Conservation (phyloP, 2,888 invertebrate species). For the Heteromurus nitidus region DNA sequence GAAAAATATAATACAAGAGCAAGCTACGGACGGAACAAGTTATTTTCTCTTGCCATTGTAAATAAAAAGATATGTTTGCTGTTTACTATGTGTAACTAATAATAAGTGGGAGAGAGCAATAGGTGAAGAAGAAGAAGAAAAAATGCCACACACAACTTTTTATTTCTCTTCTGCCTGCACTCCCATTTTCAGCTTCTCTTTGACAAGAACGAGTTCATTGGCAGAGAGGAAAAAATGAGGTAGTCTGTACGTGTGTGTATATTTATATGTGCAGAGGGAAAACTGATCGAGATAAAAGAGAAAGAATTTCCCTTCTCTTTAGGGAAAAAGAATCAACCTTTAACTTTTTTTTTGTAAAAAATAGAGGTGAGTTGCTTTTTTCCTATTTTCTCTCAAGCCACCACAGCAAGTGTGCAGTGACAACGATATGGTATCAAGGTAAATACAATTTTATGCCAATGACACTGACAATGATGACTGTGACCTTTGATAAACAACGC, state of each 20-base stretch:
- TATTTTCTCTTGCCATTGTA: too few relatives aligned
- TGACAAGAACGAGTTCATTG: not conserved
- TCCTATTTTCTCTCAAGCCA: too few relatives aligned
- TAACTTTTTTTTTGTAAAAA: too few relatives aligned
- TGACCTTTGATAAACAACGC: slow-evolving; percentile 6
- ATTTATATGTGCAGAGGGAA: slow-evolving; percentile 33
- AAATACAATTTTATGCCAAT: not conserved
- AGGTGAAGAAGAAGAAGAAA: slow-evolving; percentile 38
- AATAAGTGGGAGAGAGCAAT: slow-evolving; percentile 12
- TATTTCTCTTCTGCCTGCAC: slow-evolving; percentile 13
- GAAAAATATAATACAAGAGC: too few relatives aligned
- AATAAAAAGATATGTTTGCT: too few relatives aligned
- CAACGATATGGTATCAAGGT: not conserved
- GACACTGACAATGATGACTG: not conserved
- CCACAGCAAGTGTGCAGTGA: too few relatives aligned
- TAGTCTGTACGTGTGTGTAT: too few relatives aligned
- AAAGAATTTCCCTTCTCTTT: too few relatives aligned
- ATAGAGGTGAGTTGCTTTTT: too few relatives aligned
- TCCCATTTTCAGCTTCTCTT: not conserved
- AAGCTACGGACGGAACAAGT: too few relatives aligned
- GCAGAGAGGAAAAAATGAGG: slow-evolving; percentile 30
- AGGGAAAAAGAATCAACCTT: too few relatives aligned
- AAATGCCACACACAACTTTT: slow-evolving; percentile 29
- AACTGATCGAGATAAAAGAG: not conserved
- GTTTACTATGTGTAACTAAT: not conserved